Conservation (phyloP, 2,888 invertebrate species). For the Ennomos erosarius region DNA sequence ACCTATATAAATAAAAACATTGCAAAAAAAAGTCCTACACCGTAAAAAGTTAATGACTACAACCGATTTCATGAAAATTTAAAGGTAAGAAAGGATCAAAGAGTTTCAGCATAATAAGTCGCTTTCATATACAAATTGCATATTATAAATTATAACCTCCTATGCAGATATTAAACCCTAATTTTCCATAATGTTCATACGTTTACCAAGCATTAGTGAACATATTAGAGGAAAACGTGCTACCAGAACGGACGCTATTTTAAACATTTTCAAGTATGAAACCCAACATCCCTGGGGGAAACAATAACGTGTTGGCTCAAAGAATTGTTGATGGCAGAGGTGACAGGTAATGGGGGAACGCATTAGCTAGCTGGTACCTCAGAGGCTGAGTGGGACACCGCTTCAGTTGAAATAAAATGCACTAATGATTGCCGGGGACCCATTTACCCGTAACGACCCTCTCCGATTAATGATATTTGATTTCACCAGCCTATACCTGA, state of each 20-base stretch:
- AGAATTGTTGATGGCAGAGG: conserved; percentile 60
- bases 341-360: conserved; percentile 73
- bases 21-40: too few species aligned
- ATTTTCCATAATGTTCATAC: conserved; percentile 12
- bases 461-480: conserved; percentile 53
- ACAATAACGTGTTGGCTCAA: conserved; percentile 52
- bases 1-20: too few species aligned
- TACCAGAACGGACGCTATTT: conserved; percentile 21
- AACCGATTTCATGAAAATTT: too few species aligned
- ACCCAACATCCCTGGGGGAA: conserved; percentile 36
- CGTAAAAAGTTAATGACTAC: too few species aligned
- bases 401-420: conserved; percentile 68
- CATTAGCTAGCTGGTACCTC: conserved; percentile 59
- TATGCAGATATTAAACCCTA: conserved; percentile 10
- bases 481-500: conserved; percentile 30
- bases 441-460: conserved; percentile 51
- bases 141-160: conserved; percentile 2
- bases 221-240: conserved; percentile 22
- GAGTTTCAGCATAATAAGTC: too few species aligned
- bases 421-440: conserved; percentile 65
- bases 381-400: conserved; percentile 48
- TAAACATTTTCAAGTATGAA: conserved; percentile 29
- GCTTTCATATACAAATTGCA: background rate
- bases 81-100: too few species aligned
- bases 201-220: conserved; percentile 20